Percentiles rank a stretch among this genome's conserved stretches.
Evolutionary conservation across 2,888 invertebrate species (phyloP).

Genomic region (Antheraea assamensis): DNA sequence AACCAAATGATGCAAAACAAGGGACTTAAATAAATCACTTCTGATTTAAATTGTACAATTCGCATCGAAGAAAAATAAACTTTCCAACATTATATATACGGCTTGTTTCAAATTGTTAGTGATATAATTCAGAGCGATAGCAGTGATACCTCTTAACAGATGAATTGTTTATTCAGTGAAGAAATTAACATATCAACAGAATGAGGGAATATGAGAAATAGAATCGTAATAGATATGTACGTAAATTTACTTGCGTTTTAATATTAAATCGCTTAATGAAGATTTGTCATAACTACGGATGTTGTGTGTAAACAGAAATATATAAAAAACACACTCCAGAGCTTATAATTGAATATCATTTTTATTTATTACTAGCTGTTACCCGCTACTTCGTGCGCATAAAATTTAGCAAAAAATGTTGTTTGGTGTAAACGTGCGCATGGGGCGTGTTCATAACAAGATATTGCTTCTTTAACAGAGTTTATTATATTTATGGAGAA

Average conservation of each 20-base stretch:
- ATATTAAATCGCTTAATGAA: neutral
- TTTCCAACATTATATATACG: neutral
- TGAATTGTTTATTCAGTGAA: constrained; percentile 79
- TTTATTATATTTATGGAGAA: too few species aligned
- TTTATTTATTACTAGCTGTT: too few species aligned
- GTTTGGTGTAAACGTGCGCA: too few species aligned
- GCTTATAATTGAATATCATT: neutral
- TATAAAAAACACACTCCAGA: neutral
- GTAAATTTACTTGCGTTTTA: neutral
- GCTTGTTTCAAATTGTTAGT: neutral
- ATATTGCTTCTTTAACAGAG: too few species aligned
- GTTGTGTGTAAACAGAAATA: neutral
- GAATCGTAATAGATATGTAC: neutral
- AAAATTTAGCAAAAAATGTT: too few species aligned
- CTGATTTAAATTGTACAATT: constrained; percentile 15
- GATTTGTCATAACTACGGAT: neutral
- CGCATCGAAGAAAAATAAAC: neutral
- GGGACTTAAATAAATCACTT: constrained; percentile 18
- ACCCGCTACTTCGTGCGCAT: too few species aligned
- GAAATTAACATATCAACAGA: constrained; percentile 74
- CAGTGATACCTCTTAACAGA: constrained; percentile 74
- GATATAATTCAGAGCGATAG: neutral
- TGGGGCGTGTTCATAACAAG: too few species aligned
- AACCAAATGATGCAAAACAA: constrained; percentile 20
- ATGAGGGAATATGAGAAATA: neutral